A percentile compares a stretch with the other conserved stretches of the same genome.
These are phyloP conservation scores for Leptinotarsa haldemani DNA, from an alignment of 2,888 invertebrate species.

Conservation along the genomic window DNA sequence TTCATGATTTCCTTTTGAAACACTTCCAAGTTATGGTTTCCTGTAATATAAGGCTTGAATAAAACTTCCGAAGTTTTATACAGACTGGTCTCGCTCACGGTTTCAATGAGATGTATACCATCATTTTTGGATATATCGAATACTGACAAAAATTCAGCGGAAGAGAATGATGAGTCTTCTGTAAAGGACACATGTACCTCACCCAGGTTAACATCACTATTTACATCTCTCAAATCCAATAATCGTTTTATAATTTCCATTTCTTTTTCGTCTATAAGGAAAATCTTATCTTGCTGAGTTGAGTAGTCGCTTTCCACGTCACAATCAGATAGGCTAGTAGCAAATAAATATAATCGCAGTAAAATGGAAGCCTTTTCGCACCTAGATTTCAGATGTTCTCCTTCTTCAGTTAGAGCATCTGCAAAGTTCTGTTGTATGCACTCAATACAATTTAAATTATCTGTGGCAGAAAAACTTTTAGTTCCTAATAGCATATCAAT, in stretches of 20 bases:
- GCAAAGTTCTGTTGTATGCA: slow-evolving; percentile 57
- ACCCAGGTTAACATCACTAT: slow-evolving; percentile 62
- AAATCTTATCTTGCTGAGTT: slow-evolving; percentile 44
- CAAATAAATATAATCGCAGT: slow-evolving; percentile 56
- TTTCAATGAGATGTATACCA: slow-evolving; percentile 64
- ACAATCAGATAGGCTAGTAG: slow-evolving; percentile 39
- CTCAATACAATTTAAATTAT: slow-evolving; percentile 69
- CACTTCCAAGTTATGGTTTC: slow-evolving; percentile 49
- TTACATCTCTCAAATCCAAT: slow-evolving; percentile 68
- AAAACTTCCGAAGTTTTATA: slow-evolving; percentile 62
- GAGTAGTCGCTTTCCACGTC: slow-evolving; percentile 56
- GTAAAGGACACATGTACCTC: slow-evolving; percentile 67
- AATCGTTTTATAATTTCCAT: slow-evolving; percentile 74
- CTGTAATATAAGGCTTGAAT: slow-evolving; percentile 58
- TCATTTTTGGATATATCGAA: slow-evolving; percentile 65
- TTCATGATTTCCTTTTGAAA: slow-evolving; percentile 53
- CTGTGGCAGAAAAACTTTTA: slow-evolving; percentile 73
- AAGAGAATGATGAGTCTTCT: slow-evolving; percentile 66
- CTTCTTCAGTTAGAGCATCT: slow-evolving; percentile 58
- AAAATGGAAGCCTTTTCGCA: slow-evolving; percentile 58
- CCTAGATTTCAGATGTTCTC: slow-evolving; percentile 54
- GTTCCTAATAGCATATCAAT: slow-evolving; percentile 77
- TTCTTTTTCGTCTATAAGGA: slow-evolving; percentile 69
- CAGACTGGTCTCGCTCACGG: slow-evolving; percentile 61
- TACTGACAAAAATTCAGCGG: slow-evolving; percentile 69